A percentile compares a stretch with the other conserved stretches of the same genome.
Conservation (phyloP, 2,797 vertebrate species). For the Hypotaenidia okinawae region DNA sequence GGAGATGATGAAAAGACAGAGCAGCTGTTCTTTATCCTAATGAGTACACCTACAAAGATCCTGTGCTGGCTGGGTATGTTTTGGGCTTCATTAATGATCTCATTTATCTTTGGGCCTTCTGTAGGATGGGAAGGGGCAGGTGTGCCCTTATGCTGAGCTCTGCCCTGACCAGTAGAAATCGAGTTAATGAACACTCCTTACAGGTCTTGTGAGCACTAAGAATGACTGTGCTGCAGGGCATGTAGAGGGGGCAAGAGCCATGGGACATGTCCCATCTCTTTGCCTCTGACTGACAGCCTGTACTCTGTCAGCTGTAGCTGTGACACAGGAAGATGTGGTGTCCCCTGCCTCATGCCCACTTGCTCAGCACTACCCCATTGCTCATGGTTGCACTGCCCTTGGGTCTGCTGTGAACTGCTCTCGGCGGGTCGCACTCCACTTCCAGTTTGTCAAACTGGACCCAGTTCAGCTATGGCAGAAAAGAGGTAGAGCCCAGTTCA, state of each 20-base stretch:
- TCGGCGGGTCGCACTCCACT: not conserved
- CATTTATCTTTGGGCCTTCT: not conserved
- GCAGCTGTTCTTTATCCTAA: not conserved
- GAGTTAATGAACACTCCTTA: not conserved
- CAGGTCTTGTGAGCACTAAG: not conserved
- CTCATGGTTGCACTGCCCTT: not conserved
- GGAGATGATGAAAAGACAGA: not conserved
- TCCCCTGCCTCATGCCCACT: not conserved
- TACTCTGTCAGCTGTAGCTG: not conserved
- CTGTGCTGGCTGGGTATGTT: not conserved
- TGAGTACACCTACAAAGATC: not conserved
- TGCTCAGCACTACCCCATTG: not conserved
- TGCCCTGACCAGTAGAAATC: not conserved
- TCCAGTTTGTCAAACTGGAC: not conserved
- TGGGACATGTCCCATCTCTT: not conserved
- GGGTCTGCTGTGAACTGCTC: not conserved
- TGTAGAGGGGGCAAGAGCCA: not conserved
- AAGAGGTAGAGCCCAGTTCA: not conserved
- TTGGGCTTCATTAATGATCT: not conserved
- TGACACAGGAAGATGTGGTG: not conserved
- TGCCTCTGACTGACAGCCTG: not conserved
- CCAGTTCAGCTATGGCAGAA: not conserved
- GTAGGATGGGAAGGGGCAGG: not conserved
- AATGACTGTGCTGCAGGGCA: not conserved
- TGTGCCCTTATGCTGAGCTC: not conserved